Evolutionary conservation across 2,113 vertebrate species (phyloP).

Genomic region (Atherinomorus stipes): DNA sequence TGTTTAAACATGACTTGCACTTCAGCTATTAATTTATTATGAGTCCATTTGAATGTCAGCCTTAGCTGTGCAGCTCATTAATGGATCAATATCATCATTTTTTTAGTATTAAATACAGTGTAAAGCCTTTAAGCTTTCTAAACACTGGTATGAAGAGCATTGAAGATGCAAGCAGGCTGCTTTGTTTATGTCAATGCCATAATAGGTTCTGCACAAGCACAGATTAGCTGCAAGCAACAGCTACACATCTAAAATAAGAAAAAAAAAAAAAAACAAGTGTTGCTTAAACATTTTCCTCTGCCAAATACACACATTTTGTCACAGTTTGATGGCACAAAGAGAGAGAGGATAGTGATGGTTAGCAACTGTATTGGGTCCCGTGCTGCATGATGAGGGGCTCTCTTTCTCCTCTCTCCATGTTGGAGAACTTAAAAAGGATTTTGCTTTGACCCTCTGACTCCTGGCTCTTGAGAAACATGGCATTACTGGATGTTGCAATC

Average conservation of each 20-base stretch:
- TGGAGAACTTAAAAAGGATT: conserved; percentile 38
- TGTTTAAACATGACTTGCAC: conserved; percentile 43
- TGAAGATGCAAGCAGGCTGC: conserved; percentile 2
- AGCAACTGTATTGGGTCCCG: conserved; percentile 30
- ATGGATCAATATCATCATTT: conserved; percentile 21
- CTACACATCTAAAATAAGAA: neutral
- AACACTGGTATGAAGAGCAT: neutral
- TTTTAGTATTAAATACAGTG: conserved; percentile 8
- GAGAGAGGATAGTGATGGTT: neutral
- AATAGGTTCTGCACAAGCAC: neutral
- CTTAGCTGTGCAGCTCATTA: conserved; percentile 25
- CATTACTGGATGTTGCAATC: conserved; percentile 60
- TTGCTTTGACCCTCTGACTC: conserved; percentile 24
- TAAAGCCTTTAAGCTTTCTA: neutral
- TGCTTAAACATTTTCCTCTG: neutral
- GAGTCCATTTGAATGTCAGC: conserved; percentile 55
- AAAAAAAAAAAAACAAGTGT: neutral
- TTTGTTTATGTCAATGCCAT: neutral
- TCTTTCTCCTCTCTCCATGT: conserved; percentile 49
- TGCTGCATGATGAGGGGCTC: conserved; percentile 54
- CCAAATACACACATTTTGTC: neutral
- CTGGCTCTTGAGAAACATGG: conserved; percentile 61
- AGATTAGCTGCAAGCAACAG: neutral
- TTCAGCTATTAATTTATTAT: conserved; percentile 57
- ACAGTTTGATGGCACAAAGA: neutral